Conservation (phyloP, 2,113 vertebrate genomes). For the Scolopax mira region DNA sequence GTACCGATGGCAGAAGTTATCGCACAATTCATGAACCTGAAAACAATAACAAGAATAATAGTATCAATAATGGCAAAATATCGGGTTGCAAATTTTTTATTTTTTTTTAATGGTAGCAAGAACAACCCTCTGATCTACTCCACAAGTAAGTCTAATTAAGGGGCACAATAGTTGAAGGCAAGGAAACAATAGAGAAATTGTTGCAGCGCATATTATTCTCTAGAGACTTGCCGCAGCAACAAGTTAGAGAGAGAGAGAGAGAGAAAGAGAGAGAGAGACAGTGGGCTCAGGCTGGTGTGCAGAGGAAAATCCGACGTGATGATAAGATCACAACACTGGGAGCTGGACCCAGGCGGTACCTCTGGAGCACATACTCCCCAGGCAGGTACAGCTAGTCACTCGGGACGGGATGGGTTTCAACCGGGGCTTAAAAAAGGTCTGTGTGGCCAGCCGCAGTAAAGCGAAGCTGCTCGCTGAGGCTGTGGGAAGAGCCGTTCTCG, state of each 20-base stretch:
- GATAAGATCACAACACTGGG: constrained; percentile 38
- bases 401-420: not conserved
- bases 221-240: constrained; percentile 87
- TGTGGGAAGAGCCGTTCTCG: not conserved
- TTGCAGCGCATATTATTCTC: constrained; percentile 91
- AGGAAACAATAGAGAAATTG: constrained; percentile 97
- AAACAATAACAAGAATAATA: not conserved
- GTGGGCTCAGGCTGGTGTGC: constrained; percentile 36
- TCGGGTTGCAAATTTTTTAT: constrained; percentile 22
- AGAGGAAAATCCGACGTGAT: constrained; percentile 43
- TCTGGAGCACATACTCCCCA: not conserved
- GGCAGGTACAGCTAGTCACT: constrained; percentile 20
- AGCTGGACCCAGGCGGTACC: constrained; percentile 11
- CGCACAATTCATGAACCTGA: constrained; percentile 98
- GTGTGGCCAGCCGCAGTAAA: not conserved
- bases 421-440: not conserved
- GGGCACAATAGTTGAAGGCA: constrained; percentile 80
- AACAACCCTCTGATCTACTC: constrained; percentile 75
- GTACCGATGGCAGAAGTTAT: constrained; percentile 99
- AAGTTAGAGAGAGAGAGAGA: constrained; percentile 77
- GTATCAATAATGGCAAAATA: constrained; percentile 16
- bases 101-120: constrained; percentile 62
- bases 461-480: not conserved
- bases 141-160: constrained; percentile 86
- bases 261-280: constrained; percentile 11